Conservation (phyloP, 2,113 vertebrate genomes). For the Bos indicus region DNA sequence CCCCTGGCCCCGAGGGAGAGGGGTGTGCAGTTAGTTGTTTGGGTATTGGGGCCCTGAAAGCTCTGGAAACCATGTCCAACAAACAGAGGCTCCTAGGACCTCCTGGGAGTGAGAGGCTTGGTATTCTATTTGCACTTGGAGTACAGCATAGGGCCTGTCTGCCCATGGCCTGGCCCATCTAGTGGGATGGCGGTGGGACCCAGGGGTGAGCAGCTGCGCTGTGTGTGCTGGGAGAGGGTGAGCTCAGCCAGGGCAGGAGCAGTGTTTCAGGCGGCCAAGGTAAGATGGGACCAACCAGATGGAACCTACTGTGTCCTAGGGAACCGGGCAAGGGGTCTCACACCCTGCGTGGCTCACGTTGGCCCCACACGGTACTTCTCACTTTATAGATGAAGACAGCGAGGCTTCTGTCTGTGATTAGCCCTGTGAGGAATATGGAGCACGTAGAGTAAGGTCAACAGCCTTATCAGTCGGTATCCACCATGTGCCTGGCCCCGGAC, state of each 20-base stretch:
- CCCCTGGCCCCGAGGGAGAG: neutral
- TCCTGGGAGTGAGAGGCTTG: neutral
- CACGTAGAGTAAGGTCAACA: too few species aligned
- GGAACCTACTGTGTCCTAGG: too few species aligned
- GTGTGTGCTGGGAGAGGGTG: neutral
- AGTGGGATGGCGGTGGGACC: neutral
- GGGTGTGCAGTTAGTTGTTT: too few species aligned
- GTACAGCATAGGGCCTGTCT: neutral
- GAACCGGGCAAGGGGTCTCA: neutral
- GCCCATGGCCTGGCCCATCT: neutral
- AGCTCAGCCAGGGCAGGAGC: neutral
- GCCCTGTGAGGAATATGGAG: neutral
- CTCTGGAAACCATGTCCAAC: neutral
- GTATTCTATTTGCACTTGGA: fast-evolving
- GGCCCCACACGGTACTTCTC: neutral
- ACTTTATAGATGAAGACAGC: neutral
- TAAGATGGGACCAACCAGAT: too few species aligned
- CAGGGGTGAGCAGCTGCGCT: too few species aligned
- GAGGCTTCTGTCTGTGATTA: neutral
- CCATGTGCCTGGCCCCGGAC: neutral
- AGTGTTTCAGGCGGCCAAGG: neutral
- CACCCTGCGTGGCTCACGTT: fast-evolving
- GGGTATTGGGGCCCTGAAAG: neutral
- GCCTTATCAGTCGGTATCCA: neutral
- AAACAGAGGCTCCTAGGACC: too few species aligned